phyloP scores from a whole-genome alignment of 2,888 invertebrate genomes.

The Nymphalis c-album region DNA sequence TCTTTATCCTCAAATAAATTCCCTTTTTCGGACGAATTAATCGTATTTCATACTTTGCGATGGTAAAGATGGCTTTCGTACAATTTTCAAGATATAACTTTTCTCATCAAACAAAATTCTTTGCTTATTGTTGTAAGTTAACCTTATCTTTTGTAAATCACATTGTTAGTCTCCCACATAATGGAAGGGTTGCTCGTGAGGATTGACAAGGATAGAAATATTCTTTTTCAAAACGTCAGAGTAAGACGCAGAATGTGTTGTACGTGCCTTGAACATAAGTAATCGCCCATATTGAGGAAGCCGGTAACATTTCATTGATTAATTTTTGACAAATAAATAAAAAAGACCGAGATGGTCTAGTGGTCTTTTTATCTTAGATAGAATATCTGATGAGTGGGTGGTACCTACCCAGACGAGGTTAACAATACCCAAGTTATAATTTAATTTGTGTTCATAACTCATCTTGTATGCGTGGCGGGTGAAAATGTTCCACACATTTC shows the following conservation, averaged over 20 bases:
- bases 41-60: neutral
- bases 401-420: too few relatives aligned
- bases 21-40: neutral
- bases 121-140: neutral
- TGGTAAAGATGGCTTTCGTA: neutral
- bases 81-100: neutral
- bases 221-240: neutral
- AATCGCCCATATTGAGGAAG: neutral
- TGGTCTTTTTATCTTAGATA: too few relatives aligned
- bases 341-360: too few relatives aligned
- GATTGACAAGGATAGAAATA: neutral
- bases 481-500: too few relatives aligned
- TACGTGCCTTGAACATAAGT: neutral
- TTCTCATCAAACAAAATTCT: slow-evolving; percentile 10
- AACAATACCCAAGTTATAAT: too few relatives aligned
- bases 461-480: too few relatives aligned
- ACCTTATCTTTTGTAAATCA: slow-evolving; percentile 7
- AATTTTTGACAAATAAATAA: too few relatives aligned
- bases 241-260: neutral
- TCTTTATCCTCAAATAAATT: neutral
- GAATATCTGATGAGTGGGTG: too few relatives aligned
- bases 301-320: too few relatives aligned
- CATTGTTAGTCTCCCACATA: neutral
- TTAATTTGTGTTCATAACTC: too few relatives aligned
- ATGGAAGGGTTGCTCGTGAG: slow-evolving; percentile 1